Conservation (phyloP, 1,140 invertebrate genomes). For the Lepidurus packardi region DNA sequence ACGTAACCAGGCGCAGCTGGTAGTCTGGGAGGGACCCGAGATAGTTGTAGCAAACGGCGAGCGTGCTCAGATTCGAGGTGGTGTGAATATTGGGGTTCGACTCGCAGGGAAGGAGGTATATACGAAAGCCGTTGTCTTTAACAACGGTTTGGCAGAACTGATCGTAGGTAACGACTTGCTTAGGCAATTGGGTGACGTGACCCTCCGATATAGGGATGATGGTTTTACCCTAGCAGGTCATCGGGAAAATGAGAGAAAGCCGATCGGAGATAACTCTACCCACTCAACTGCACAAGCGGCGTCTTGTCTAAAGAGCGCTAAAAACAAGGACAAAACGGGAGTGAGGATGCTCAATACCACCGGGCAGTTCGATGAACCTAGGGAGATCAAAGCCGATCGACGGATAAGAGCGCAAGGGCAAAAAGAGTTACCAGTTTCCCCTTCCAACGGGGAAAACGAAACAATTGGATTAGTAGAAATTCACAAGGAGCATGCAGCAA, state of each 20-base stretch:
- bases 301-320: too few species aligned
- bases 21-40: neutral
- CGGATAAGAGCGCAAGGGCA: too few species aligned
- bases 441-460: too few species aligned
- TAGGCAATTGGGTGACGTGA: neutral
- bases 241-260: conserved; percentile 46
- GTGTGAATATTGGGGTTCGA: neutral
- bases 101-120: neutral
- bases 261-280: conserved; percentile 37
- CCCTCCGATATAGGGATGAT: neutral
- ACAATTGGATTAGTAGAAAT: too few species aligned
- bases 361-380: too few species aligned
- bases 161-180: neutral
- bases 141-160: neutral
- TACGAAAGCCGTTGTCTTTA: neutral
- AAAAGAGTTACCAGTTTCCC: too few species aligned
- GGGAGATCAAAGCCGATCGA: too few species aligned
- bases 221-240: conserved; percentile 45
- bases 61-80: too few species aligned
- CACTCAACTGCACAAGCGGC: too few species aligned
- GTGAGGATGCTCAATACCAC: too few species aligned
- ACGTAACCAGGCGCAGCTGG: neutral
- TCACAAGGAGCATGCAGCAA: too few species aligned
- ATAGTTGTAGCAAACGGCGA: neutral
- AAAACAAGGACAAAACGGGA: too few species aligned